Base-by-base conservation (phyloP, 2,888 invertebrate species). In the Anagyrus pseudococci region DNA sequence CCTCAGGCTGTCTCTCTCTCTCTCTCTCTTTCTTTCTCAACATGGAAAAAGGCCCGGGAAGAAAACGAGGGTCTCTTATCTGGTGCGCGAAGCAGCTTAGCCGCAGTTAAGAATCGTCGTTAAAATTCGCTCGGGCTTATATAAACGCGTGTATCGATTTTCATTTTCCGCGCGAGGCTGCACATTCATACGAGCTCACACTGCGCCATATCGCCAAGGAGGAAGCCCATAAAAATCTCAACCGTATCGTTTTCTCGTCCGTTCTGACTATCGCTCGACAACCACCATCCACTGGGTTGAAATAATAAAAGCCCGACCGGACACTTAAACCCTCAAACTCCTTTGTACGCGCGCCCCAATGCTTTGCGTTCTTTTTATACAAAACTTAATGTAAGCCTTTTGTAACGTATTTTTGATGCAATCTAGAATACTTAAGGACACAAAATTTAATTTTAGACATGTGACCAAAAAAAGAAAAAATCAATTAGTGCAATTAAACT, bases 91-190 rank as follows among this genome's bases (percentile, higher is more conserved):
- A 22, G 25, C 44, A 43, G 56, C 52, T 62, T 41, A 47, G 20
- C 43, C 52, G 47, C 41, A 52, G 62, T 57, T 62, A 62, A 62
- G 41, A 57, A 62, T 57, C 40, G 44, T 49, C 62, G 49, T 63
- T 58, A 54, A 54, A 58, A 54, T 54, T 63, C 62, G 44, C 53
- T 58, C 49, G 58, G 29, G 23, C 37, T 64, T 64, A 59, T 64
- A 46, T n/a, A n/a, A n/a, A n/a, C 58, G 52, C 23, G 49, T 37
- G 15, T 59, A 64, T 64, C 55, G 63, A 59, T 59, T 64, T 64
- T 64, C 58, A 64, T 64, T 55, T 64, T 55, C 40, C 37, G 52
- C 29, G 19, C 19, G 10, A 3, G 15, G 10, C n/a, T 23, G 37
- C n/a, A n/a, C 19, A 13, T 22, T 40, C 54, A n/a, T 40, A 26